Conservation (phyloP, 2,797 vertebrate genomes). For the Sarcoramphus papa region DNA sequence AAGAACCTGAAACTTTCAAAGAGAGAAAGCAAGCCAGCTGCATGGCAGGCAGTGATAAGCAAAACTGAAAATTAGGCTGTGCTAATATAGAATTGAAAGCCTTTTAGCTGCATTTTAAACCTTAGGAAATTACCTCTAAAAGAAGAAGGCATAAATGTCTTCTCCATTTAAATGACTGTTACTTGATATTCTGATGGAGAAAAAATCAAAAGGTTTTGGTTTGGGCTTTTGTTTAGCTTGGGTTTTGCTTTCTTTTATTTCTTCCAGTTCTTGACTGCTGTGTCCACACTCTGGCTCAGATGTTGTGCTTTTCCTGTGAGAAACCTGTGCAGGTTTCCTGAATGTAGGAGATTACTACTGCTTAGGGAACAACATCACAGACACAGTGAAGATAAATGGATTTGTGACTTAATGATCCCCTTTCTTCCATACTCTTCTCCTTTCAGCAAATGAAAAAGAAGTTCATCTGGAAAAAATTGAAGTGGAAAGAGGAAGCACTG, state of each 20-base stretch:
- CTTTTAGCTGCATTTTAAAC: conserved; percentile 38
- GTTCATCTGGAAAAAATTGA: neutral
- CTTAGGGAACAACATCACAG: neutral
- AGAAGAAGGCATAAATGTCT: neutral
- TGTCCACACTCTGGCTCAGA: neutral
- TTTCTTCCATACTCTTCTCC: neutral
- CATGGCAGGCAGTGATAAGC: conserved; percentile 50
- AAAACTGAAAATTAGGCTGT: conserved; percentile 39
- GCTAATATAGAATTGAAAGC: neutral
- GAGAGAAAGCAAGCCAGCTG: conserved; percentile 24
- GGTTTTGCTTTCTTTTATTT: neutral
- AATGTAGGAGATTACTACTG: neutral
- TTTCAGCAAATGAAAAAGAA: conserved; percentile 22
- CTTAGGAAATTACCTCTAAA: conserved; percentile 6
- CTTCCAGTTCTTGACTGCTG: neutral
- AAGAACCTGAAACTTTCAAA: conserved; percentile 45
- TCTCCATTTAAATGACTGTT: conserved; percentile 10
- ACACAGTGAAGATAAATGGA: conserved; percentile 14
- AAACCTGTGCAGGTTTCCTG: neutral
- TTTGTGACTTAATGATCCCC: conserved; percentile 10
- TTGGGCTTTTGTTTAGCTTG: neutral
- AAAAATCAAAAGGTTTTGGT: neutral
- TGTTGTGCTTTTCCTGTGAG: neutral
- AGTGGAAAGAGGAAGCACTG: neutral
- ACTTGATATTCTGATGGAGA: neutral